phyloP scores from a whole-genome alignment of 2,113 vertebrate genomes.

The Rhombomys opimus region DNA sequence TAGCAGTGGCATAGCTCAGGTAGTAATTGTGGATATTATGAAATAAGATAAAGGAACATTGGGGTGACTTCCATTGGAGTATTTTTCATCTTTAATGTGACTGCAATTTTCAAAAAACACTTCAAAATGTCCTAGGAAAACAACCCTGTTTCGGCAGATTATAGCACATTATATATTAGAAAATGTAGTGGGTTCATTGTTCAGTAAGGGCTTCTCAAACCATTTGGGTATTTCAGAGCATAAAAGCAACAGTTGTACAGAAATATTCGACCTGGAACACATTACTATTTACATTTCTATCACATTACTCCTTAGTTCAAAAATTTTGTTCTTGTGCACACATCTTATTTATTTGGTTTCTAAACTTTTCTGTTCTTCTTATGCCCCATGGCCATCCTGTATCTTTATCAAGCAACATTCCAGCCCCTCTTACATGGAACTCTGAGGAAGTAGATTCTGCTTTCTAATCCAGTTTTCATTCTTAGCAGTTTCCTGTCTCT shows the following conservation, averaged over 20 bases:
- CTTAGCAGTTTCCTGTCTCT: not conserved
- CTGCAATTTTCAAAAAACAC: not conserved
- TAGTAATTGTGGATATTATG: not conserved
- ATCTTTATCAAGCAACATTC: not conserved
- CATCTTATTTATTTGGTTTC: not conserved
- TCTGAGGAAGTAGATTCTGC: not conserved
- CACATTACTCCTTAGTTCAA: not conserved
- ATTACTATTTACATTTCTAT: too few species aligned
- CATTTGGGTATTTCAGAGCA: constrained; percentile 10
- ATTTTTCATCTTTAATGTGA: constrained; percentile 50
- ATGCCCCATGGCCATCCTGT: not conserved
- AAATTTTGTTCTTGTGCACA: not conserved
- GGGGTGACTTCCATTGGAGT: not conserved
- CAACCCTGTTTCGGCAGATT: not conserved
- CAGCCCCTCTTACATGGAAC: not conserved
- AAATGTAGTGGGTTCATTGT: not conserved
- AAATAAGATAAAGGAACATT: not conserved
- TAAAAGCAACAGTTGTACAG: not conserved
- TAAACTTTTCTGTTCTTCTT: not conserved
- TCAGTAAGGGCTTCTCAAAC: not conserved
- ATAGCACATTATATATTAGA: not conserved
- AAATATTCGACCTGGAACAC: not conserved
- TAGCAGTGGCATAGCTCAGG: not conserved
- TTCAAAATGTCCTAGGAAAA: constrained; percentile 37
- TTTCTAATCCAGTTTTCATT: not conserved